Percentiles rank a stretch among this genome's conserved stretches.
Conservation (phyloP, 2,797 vertebrate species). For the Macropus fuliginosus region DNA sequence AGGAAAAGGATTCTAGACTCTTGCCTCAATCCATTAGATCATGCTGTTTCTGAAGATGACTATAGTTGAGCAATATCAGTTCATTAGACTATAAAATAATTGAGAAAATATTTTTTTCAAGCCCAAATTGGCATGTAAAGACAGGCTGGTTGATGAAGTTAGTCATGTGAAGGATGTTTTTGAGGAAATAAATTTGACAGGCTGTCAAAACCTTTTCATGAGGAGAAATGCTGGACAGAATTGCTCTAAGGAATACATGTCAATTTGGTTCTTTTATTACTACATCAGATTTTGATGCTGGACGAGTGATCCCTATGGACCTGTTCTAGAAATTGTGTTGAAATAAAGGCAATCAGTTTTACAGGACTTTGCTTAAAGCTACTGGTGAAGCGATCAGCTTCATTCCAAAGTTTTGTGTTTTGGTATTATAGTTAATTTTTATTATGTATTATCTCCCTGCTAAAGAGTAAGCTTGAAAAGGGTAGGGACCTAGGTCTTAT, state of each 20-base stretch:
- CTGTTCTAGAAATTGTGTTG: constrained; percentile 57
- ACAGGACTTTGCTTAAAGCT: constrained; percentile 50
- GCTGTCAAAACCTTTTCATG: constrained; percentile 68
- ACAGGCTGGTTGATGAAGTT: constrained; percentile 79
- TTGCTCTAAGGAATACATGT: constrained; percentile 75
- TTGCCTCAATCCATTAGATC: not conserved
- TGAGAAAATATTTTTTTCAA: constrained; percentile 78
- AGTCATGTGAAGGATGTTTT: constrained; percentile 82
- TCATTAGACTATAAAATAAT: constrained; percentile 75
- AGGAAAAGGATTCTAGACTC: constrained; percentile 3
- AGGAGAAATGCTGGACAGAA: constrained; percentile 68
- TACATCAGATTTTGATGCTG: constrained; percentile 57
- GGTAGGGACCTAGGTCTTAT: not conserved
- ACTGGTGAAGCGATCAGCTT: constrained; percentile 4
- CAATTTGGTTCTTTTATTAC: constrained; percentile 75
- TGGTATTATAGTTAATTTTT: not conserved
- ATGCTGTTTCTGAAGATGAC: constrained; percentile 31
- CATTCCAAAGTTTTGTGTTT: constrained; percentile 12
- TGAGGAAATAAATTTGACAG: constrained; percentile 80
- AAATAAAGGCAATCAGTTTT: constrained; percentile 47
- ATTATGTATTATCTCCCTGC: not conserved
- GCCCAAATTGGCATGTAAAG: constrained; percentile 72
- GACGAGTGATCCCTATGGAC: constrained; percentile 52
- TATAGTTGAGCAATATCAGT: constrained; percentile 67
- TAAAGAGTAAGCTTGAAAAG: not conserved